Conservation (phyloP, 2,888 invertebrate species). For the Silvanus unidentatus region DNA sequence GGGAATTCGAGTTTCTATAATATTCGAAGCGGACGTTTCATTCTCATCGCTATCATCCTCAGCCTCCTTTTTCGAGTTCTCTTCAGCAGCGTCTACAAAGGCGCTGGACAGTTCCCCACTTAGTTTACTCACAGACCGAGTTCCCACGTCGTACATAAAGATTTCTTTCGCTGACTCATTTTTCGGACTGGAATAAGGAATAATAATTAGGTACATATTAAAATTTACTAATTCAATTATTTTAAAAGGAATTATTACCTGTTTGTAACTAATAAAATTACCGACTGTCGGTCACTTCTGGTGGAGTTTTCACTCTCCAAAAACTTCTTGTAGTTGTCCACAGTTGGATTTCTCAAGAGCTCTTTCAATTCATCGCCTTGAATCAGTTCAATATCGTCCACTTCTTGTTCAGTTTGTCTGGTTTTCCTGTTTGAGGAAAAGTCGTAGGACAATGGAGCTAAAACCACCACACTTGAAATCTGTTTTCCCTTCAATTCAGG, state of each 20-base stretch:
- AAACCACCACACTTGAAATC: conserved; percentile 78
- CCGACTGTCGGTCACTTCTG: conserved; percentile 69
- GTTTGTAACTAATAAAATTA: conserved; percentile 76
- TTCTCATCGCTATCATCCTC: conserved; percentile 17
- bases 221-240: neutral
- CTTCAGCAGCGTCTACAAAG: conserved; percentile 82
- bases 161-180: conserved; percentile 58
- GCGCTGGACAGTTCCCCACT: conserved; percentile 77
- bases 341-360: conserved; percentile 67
- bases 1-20: conserved; percentile 34
- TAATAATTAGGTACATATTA: neutral
- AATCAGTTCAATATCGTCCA: conserved; percentile 46
- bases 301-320: conserved; percentile 71
- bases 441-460: conserved; percentile 76
- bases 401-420: conserved; percentile 51
- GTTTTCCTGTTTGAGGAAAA: conserved; percentile 50
- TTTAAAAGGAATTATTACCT: too few species aligned
- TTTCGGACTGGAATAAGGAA: neutral
- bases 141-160: conserved; percentile 78
- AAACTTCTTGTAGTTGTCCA: conserved; percentile 75
- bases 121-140: conserved; percentile 68
- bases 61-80: conserved; percentile 54
- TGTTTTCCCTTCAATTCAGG: conserved; percentile 68
- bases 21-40: conserved; percentile 30
- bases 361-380: conserved; percentile 67